phyloP scores from a whole-genome alignment of 2,797 vertebrate genomes.

The Falco rusticolus region DNA sequence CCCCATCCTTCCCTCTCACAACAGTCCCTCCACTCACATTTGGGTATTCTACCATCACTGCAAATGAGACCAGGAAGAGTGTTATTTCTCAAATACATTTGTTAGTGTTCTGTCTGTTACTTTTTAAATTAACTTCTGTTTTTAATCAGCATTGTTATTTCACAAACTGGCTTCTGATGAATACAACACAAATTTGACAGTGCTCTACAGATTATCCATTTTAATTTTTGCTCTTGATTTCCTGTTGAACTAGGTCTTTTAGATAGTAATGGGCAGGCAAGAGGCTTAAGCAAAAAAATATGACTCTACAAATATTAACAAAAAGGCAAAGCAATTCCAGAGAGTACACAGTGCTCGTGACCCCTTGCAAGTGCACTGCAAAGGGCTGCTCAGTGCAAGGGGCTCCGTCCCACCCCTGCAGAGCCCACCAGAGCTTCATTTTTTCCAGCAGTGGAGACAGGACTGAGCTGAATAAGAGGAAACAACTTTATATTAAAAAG shows the following conservation, averaged over 20 bases:
- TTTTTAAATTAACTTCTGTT: neutral
- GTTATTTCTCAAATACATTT: neutral
- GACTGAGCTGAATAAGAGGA: neutral
- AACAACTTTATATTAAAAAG: neutral
- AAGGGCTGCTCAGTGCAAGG: accelerated
- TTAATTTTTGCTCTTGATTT: neutral
- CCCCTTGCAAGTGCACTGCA: accelerated
- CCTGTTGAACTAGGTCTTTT: neutral
- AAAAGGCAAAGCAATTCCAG: neutral
- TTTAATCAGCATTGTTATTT: neutral
- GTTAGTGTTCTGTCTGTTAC: neutral
- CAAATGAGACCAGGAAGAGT: neutral
- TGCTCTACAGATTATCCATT: neutral
- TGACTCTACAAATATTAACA: neutral
- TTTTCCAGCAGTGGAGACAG: neutral
- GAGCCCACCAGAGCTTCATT: neutral
- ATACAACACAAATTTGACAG: neutral
- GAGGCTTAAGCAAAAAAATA: neutral
- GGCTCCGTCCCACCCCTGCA: neutral
- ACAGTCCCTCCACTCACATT: neutral
- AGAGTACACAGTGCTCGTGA: accelerated
- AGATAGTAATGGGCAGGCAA: neutral
- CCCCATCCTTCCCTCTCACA: neutral
- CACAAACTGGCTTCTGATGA: neutral
- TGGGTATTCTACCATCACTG: neutral